A percentile compares a stretch with the other conserved stretches of the same genome.
These are phyloP conservation scores for Dione juno DNA, from an alignment of 2,888 invertebrate species.

Conservation along the genomic window DNA sequence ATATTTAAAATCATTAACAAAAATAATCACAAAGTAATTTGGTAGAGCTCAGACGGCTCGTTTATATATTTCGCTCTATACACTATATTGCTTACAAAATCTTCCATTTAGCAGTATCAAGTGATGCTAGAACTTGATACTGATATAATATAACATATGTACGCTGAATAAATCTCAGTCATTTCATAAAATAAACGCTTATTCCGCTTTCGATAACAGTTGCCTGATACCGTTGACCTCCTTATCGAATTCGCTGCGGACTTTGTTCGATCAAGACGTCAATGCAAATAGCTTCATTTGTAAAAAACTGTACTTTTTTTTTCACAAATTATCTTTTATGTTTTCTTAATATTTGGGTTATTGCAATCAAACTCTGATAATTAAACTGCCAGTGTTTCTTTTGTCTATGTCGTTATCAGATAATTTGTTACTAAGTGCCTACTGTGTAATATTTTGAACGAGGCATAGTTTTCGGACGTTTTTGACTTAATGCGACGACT, in stretches of 20 bases:
- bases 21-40: not conserved
- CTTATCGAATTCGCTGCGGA: constrained; percentile 50
- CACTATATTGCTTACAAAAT: not conserved
- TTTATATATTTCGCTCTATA: not conserved
- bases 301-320: not conserved
- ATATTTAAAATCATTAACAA: not conserved
- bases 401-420: not conserved
- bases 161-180: constrained; percentile 25
- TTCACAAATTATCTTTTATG: not conserved
- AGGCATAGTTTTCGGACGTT: not conserved
- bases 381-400: not conserved
- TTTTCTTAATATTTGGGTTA: not conserved
- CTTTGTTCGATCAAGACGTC: constrained; percentile 48
- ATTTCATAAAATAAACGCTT: constrained; percentile 34
- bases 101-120: not conserved
- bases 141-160: constrained; percentile 2
- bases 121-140: not conserved
- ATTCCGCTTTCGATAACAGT: constrained; percentile 50
- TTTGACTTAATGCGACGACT: not conserved
- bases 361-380: not conserved
- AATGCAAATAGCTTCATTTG: constrained; percentile 34
- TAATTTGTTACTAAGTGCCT: not conserved
- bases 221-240: constrained; percentile 52
- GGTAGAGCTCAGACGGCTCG: not conserved
- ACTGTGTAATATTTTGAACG: too few relatives aligned